phyloP scores from a whole-genome alignment of 2,113 vertebrate species.

The Clarias gariepinus region DNA sequence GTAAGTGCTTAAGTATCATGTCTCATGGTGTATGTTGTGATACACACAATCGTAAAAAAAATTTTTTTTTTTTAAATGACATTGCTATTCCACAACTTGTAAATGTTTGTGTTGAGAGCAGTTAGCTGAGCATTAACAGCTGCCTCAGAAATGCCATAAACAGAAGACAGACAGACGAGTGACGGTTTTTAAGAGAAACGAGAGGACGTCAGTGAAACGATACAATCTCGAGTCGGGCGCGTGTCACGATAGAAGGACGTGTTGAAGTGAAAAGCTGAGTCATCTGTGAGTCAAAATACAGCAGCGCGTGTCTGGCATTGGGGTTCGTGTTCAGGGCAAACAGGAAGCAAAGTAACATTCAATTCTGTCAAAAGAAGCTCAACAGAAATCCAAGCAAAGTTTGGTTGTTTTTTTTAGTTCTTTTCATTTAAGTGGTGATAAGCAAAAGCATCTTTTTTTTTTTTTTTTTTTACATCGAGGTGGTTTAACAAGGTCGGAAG shows the following conservation, averaged over 20 bases:
- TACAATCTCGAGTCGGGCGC: neutral
- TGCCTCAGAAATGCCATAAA: neutral
- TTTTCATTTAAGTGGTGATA: no score
- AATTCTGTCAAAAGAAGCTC: neutral
- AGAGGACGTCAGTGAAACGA: neutral
- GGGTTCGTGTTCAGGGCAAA: constrained; percentile 4
- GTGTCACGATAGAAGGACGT: neutral
- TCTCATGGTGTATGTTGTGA: neutral
- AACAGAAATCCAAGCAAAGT: neutral
- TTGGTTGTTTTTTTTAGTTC: no score
- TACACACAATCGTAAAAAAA: neutral
- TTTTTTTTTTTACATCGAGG: no score
- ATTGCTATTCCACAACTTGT: neutral
- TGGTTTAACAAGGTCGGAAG: no score
- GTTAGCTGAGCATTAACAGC: neutral
- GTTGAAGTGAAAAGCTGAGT: neutral
- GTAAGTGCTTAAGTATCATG: no score
- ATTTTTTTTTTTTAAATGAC: no score
- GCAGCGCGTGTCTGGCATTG: neutral
- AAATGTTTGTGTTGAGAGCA: neutral
- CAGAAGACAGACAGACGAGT: neutral
- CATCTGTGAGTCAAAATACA: neutral
- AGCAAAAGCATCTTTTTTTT: neutral
- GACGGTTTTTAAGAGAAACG: neutral
- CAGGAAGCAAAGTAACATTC: constrained; percentile 1